Percentiles rank a stretch among this genome's conserved stretches.
Conservation (phyloP, 2,797 vertebrate genomes). For the Furcifer pardalis region DNA sequence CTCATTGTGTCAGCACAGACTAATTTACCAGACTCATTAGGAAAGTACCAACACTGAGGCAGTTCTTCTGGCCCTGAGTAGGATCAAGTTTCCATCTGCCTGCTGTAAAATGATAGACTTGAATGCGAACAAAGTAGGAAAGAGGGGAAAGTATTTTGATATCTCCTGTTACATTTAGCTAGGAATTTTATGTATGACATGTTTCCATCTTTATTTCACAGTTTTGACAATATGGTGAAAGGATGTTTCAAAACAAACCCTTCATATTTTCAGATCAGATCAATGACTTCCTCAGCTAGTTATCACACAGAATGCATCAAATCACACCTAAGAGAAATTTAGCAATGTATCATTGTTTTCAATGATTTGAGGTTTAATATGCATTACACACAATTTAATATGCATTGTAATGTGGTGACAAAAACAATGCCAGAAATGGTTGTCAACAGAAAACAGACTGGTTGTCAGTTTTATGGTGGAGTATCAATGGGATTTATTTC, state of each 20-base stretch:
- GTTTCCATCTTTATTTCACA: not conserved
- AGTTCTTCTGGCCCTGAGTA: conserved; percentile 57
- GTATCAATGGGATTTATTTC: not conserved
- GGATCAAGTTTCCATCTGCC: conserved; percentile 72
- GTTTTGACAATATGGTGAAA: conserved; percentile 25
- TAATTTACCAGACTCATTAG: conserved; percentile 78
- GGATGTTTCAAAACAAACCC: not conserved
- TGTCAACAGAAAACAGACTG: too few species aligned
- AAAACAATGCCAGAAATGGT: not conserved
- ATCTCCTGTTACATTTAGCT: conserved; percentile 53
- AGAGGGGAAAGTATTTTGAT: conserved; percentile 58
- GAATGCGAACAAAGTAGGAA: conserved; percentile 45
- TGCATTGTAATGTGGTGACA: not conserved
- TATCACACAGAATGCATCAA: not conserved
- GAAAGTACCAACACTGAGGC: conserved; percentile 68
- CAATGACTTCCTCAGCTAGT: not conserved
- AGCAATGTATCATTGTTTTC: not conserved
- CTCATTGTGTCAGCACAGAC: conserved; percentile 67
- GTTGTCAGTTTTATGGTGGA: too few species aligned
- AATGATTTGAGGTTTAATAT: not conserved
- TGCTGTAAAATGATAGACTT: conserved; percentile 60
- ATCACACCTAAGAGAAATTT: not conserved
- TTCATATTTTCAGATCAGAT: not conserved
- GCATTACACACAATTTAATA: not conserved
- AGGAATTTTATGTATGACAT: conserved; percentile 53